Base-by-base conservation (phyloP, 2,797 vertebrate genomes). In the Threskiornis aethiopicus region DNA sequence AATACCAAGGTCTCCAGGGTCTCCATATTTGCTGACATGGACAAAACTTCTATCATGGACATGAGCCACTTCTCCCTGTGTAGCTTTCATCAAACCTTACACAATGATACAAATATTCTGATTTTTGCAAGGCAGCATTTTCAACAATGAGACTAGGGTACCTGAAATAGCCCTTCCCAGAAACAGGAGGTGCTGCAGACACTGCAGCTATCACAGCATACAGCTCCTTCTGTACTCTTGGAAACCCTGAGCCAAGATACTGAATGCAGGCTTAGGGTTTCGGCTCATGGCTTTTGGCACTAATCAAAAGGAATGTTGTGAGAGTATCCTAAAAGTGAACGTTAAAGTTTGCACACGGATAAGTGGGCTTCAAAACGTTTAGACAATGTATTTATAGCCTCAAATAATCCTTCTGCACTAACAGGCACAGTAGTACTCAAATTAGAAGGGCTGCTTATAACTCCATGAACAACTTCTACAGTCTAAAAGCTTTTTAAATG, bases 401-500 rank as follows among this genome's bases (percentile, higher is more conserved):
- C 69, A 62, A 12, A 84, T 6, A 26, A n/a, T 31, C 51, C 54
- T 79, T 59, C 75, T 65, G 59, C 82, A 31, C 35, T 15, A 39
- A 19, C n/a, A 87, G 79, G 5, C 59, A 20, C 35, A 18, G 15
- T 28, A 64, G 54, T 46, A 64, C 31, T 71, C 41, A 65, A 46
- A 28, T 67, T 44, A 88, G 42, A 86, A 62, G 49, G 52, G 42
- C 72, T 85, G 92, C 62, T 93, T 37, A 3, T 9, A 62, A 61
- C 85, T 89, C 85, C 54, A 51, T 16, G 51, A 89, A 87, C 0
- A 0, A 21, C 59, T 95, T 52, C 31, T 10, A 8, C 55, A 78
- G 28, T 55, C 57, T 67, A 71, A 92, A 94, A 95, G 73, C 69
- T 81, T 94, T 96, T 61, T 71, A 95, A 96, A 94, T 86, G 82